Conservation (phyloP, 92 coral and sea anemone species). For the Meandrina meandrites region DNA sequence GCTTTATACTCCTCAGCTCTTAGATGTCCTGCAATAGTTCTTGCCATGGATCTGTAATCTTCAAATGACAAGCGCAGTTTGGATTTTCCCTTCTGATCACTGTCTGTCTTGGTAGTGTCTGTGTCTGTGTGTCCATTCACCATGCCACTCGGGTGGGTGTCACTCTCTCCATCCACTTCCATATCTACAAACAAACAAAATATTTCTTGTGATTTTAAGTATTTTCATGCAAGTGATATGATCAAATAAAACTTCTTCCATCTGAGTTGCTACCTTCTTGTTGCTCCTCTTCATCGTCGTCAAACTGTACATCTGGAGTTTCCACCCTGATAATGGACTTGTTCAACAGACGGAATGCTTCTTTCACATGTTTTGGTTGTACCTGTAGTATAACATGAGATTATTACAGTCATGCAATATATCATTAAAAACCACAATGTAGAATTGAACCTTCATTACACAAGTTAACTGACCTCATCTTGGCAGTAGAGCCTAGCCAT, state of each 20-base stretch:
- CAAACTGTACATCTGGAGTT: conserved; percentile 98
- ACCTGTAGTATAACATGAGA: conserved; percentile 52
- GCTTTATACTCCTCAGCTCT: conserved; percentile 73
- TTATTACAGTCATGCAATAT: not conserved
- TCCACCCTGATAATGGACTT: conserved; percentile 98
- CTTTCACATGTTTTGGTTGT: conserved; percentile 97
- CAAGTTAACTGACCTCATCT: conserved; percentile 64
- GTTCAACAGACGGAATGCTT: conserved; percentile 93
- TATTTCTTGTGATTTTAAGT: too few species aligned
- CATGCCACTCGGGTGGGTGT: conserved; percentile 61
- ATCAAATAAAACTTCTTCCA: not conserved
- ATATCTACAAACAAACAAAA: conserved; percentile 27
- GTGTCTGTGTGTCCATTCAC: conserved; percentile 59
- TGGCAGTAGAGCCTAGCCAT: conserved; percentile 98
- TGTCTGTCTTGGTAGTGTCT: conserved; percentile 18
- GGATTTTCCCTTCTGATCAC: conserved; percentile 60
- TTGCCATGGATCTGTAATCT: conserved; percentile 80
- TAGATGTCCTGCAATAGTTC: conserved; percentile 61
- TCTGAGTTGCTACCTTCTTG: conserved; percentile 64
- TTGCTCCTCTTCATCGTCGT: conserved; percentile 76
- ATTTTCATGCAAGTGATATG: too few species aligned
- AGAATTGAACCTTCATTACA: not conserved
- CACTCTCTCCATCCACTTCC: conserved; percentile 86
- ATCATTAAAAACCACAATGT: not conserved
- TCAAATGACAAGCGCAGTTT: conserved; percentile 71